A percentile compares a stretch with the other conserved stretches of the same genome.
Conservation (phyloP, 1,140 invertebrate genomes). For the Armadillidium nasatum region DNA sequence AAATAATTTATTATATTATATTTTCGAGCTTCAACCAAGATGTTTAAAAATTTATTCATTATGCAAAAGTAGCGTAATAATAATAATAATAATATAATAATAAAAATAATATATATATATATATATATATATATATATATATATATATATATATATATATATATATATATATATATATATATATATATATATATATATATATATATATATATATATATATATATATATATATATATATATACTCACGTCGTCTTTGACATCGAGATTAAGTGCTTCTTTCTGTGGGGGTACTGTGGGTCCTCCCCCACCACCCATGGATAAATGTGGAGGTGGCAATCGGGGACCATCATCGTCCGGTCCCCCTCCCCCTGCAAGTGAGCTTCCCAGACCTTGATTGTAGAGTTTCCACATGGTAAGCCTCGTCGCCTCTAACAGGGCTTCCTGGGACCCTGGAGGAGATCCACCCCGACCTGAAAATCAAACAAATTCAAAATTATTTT, state of each 20-base stretch:
- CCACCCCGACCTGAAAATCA: constrained; percentile 33
- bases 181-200: too few relatives aligned
- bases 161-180: too few relatives aligned
- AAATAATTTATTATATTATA: too few relatives aligned
- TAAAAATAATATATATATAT: too few relatives aligned
- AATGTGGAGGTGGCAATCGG: not conserved
- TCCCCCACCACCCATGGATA: constrained; percentile 15
- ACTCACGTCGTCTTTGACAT: constrained; percentile 49
- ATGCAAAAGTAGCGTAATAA: too few relatives aligned
- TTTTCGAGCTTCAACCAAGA: too few relatives aligned
- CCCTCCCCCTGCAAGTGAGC: constrained; percentile 18
- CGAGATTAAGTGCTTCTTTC: constrained; percentile 60
- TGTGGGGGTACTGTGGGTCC: constrained; percentile 50
- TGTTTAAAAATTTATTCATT: too few relatives aligned
- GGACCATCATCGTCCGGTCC: not conserved
- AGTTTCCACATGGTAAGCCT: constrained; percentile 74
- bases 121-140: too few relatives aligned
- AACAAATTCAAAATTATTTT: not conserved
- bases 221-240: constrained; percentile 46
- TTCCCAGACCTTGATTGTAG: constrained; percentile 56
- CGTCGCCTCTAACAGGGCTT: constrained; percentile 65
- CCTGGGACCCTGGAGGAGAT: constrained; percentile 51
- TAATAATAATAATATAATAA: too few relatives aligned
- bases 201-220: too few relatives aligned
- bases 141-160: too few relatives aligned